A percentile compares a stretch with the other conserved stretches of the same genome.
Evolutionary conservation across 2,797 vertebrate genomes (phyloP).

Genomic region (Crax fasciolata): DNA sequence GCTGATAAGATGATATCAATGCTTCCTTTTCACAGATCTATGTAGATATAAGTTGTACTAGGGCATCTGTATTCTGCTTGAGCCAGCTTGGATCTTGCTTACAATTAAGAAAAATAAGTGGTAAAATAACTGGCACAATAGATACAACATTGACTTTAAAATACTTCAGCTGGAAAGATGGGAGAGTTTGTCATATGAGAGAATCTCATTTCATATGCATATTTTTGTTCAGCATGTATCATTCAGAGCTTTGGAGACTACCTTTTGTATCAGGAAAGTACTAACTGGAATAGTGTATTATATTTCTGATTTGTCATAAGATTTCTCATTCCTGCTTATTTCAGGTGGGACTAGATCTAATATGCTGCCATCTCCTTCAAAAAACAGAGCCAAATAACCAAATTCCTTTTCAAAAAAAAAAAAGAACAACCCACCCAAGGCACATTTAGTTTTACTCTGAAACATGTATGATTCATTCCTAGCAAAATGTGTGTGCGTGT

Average conservation of each 20-base stretch:
- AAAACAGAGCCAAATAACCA: background rate
- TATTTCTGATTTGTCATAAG: background rate
- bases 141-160: background rate
- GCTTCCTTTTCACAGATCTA: background rate
- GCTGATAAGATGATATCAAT: background rate
- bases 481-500: background rate
- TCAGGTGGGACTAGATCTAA: background rate
- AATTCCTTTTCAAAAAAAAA: background rate
- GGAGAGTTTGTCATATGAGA: background rate
- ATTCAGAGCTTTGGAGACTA: background rate
- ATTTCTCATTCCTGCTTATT: background rate
- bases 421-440: background rate
- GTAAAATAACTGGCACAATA: background rate
- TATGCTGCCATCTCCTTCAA: background rate
- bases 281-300: background rate
- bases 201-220: background rate
- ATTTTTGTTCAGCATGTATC: background rate
- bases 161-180: background rate
- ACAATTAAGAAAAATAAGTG: background rate
- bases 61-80: background rate
- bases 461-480: background rate
- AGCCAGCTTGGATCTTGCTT: background rate
- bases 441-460: background rate
- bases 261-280: background rate
- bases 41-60: rapidly evolving